Evolutionary conservation across 2,113 vertebrate genomes (phyloP).

Genomic region (Pelecanoides urinatrix): DNA sequence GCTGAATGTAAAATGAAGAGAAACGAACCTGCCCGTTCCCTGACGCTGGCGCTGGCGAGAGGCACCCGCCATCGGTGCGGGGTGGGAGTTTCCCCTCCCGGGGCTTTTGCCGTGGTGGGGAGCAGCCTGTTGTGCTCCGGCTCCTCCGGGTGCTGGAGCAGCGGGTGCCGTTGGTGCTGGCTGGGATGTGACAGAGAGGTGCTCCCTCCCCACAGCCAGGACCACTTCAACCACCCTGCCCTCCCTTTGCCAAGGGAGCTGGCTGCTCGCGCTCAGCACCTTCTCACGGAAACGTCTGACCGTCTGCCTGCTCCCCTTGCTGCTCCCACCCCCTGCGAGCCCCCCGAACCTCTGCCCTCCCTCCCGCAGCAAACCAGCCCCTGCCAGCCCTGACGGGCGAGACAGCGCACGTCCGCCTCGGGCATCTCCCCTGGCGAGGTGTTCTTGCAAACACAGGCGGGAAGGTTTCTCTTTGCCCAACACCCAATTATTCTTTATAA

Average conservation of each 20-base stretch:
- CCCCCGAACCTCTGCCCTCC: not conserved
- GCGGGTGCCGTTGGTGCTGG: not conserved
- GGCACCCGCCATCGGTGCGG: not conserved
- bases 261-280: not conserved
- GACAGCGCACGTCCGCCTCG: accelerated
- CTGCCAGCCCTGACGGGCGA: not conserved
- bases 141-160: not conserved
- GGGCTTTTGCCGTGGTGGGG: not conserved
- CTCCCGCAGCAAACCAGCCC: not conserved
- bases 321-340: accelerated
- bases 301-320: too few species aligned
- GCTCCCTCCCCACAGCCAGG: not conserved
- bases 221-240: not conserved
- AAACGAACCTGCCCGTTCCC: not conserved
- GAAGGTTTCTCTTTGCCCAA: not conserved
- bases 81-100: too few species aligned
- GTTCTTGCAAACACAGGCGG: accelerated
- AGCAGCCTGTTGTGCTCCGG: accelerated
- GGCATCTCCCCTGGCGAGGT: not conserved
- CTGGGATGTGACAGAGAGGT: not conserved
- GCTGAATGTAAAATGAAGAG: not conserved
- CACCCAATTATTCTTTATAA: not conserved
- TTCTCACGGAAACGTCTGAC: not conserved
- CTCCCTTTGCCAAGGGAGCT: not conserved
- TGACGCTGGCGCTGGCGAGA: accelerated